These are phyloP conservation scores for Trogon melanurus DNA, from an alignment of 2,113 vertebrate species.

Conservation along the genomic window DNA sequence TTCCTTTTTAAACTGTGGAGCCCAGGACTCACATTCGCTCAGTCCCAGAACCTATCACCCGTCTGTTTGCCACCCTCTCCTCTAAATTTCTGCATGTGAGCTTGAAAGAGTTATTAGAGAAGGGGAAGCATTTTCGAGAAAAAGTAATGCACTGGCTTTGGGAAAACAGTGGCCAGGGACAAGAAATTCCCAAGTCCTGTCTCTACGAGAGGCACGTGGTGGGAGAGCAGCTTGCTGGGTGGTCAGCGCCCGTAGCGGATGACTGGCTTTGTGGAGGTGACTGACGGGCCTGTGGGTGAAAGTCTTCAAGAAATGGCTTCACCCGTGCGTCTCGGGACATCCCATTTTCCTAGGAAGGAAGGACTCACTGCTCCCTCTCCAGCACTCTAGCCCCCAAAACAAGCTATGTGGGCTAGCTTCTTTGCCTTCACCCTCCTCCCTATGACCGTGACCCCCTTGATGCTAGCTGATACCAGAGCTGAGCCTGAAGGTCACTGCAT, in stretches of 20 bases:
- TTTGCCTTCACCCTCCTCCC: background rate
- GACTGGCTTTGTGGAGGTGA: background rate
- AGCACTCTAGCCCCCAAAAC: background rate
- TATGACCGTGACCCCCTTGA: background rate
- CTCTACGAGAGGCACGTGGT: background rate
- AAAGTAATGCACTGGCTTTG: background rate
- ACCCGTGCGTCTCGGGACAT: background rate
- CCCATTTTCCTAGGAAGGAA: background rate
- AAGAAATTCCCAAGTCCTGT: background rate
- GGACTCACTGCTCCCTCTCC: background rate
- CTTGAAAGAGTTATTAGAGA: background rate
- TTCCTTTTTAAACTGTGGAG: background rate
- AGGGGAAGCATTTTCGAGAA: background rate
- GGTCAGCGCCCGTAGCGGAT: background rate
- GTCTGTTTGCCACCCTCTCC: background rate
- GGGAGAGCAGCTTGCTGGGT: background rate
- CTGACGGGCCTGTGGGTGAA: background rate
- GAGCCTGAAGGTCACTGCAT: background rate
- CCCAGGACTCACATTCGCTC: background rate
- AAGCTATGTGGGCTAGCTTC: background rate
- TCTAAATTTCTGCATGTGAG: accelerated
- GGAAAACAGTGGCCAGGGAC: background rate
- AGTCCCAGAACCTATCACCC: background rate
- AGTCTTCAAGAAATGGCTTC: background rate
- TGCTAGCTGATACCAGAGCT: background rate